Evolutionary conservation across 2,888 invertebrate species (phyloP), one percentile per base, ranked within the genome.

Genomic region (Folsomia manolachei): DNA sequence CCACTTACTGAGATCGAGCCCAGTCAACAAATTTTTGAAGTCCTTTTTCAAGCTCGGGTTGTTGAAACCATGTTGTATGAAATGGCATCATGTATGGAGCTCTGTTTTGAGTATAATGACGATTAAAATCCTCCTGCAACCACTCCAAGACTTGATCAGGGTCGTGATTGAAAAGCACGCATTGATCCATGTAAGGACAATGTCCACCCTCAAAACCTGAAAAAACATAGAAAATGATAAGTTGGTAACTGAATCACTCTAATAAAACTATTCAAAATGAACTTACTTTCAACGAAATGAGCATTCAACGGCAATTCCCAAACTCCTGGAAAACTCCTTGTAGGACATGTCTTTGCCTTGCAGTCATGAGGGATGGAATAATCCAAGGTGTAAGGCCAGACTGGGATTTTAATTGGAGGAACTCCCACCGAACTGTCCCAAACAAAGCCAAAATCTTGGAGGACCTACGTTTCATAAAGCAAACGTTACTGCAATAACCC

Each of bases 61-160:
- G 93, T 83, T 91, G 93, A 87, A 97, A 96, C 97, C 97, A 97
- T 84, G 95, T 95, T 0, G 96, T 95, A 83, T 97, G 96, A 89
- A 95, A 92, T 0, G 95, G 90, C 93, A 95, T 94, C 93, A 94
- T 93, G 84, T 95, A 95, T 0, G 94, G 93, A 0, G 94, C 93
- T 75, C 91, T 88, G 83, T 94, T 94, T 83, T 94, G 93, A 27
- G 92, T 90, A 82, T 94, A 94, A 83, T 91, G 88, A 26, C 94
- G 87, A 75, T 87, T 88, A 84, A 95, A 95, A 83, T 95, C 95
- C 85, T 94, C 94, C 83, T 91, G 90, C 26, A 95, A 86, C 95
- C 95, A 95, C 82, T 92, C 91, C 70, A 93, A 87, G 51, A 83
- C 81, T 70, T 82, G 80, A 14, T 84, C 83, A 2, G 86, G 83